A percentile compares a stretch with the other conserved stretches of the same genome.
Evolutionary conservation across 2,113 vertebrate genomes (phyloP).

Genomic region (Pyrgilauda ruficollis): DNA sequence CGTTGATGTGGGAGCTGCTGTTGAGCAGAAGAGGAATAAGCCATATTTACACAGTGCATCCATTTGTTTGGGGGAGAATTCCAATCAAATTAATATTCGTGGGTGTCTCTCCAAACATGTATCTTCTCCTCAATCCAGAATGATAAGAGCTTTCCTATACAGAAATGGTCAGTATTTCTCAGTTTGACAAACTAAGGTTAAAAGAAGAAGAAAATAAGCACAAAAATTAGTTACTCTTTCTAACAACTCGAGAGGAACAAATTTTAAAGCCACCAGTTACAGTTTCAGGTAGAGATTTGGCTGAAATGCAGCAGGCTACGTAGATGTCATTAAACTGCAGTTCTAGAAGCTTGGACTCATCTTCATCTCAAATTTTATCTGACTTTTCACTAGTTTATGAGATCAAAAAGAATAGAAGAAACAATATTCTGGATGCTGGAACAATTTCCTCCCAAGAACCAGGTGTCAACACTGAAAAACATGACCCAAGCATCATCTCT

Average conservation of each 20-base stretch:
- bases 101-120: neutral
- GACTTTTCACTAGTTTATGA: constrained; percentile 32
- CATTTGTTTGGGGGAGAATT: neutral
- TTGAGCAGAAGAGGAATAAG: neutral
- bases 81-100: accelerated
- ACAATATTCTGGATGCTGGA: constrained; percentile 14
- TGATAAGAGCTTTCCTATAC: neutral
- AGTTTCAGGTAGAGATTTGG: constrained; percentile 6
- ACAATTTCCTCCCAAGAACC: neutral
- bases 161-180: neutral
- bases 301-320: neutral
- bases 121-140: neutral
- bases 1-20: neutral
- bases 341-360: neutral
- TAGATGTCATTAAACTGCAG: neutral
- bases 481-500: neutral
- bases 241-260: neutral
- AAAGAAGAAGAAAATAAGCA: neutral
- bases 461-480: neutral
- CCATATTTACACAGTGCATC: neutral
- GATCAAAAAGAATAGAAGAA: constrained; percentile 13
- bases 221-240: neutral
- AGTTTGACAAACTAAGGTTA: neutral
- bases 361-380: constrained; percentile 23
- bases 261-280: neutral